Conservation (phyloP, 1,140 invertebrate genomes). For the Bombus superbus region DNA sequence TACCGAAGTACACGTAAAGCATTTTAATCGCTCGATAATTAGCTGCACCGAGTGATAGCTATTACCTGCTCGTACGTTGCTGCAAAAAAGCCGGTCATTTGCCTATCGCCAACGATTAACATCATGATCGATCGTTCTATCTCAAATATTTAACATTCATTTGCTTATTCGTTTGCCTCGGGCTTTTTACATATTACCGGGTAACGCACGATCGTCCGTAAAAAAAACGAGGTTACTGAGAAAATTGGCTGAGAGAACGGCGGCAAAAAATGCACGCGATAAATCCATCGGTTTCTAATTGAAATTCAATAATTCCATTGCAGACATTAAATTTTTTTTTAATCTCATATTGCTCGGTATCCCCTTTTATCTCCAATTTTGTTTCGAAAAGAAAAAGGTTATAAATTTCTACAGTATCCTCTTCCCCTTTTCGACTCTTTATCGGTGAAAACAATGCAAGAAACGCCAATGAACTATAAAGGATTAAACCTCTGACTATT, state of each 20-base stretch:
- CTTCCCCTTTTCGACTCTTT: not conserved
- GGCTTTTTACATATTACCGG: not conserved
- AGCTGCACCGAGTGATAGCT: not conserved
- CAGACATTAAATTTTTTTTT: not conserved
- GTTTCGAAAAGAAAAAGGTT: not conserved
- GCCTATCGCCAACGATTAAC: not conserved
- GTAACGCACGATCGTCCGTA: not conserved
- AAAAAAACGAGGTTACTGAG: not conserved
- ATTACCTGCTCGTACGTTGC: not conserved
- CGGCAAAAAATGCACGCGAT: not conserved
- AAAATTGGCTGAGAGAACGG: not conserved
- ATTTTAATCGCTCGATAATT: constrained; percentile 24
- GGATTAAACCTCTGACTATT: no score
- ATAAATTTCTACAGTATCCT: not conserved
- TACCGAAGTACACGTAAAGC: not conserved
- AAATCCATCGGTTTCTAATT: not conserved
- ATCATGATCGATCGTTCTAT: not conserved
- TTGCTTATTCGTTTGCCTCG: not conserved
- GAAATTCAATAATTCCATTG: not conserved
- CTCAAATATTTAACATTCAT: constrained; percentile 17
- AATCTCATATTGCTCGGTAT: not conserved
- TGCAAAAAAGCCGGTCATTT: not conserved
- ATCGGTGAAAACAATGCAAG: not conserved
- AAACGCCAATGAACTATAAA: no score
- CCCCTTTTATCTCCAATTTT: not conserved